Evolutionary conservation across 2,888 invertebrate genomes (phyloP), one percentile per base, ranked within the genome.

Genomic region (Chrysodeixis includens): DNA sequence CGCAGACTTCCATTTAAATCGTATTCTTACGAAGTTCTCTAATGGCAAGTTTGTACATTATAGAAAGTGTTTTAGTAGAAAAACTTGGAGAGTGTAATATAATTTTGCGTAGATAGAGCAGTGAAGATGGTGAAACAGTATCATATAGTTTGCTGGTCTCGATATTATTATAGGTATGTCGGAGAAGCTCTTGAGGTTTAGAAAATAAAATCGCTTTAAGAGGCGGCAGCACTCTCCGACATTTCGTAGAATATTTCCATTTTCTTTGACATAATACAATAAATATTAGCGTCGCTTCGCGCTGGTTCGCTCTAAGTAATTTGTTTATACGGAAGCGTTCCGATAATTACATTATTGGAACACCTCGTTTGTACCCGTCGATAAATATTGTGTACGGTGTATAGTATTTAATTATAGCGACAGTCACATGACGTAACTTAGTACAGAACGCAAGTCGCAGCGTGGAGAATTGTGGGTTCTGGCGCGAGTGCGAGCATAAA

Each of bases 401-500:
- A 76, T 78, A 71, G 74, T 78, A 79, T 83, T 80, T 83, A 85
- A 85, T 85, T 85, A 85, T 63, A 63, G 73, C 63, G 69, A 78
- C 77, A 81, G 72, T 82, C 77, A 72, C 73, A 71, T 79, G 80
- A 81, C 66, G 72, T 81, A 80, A 76, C 69, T 83, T 82, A 86
- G 78, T 78, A 80, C 66, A 44, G 63, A 73, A 74, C 63, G 62
- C 75, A 74, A 74, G 74, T 71, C 70, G 82, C 74, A 70, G 68
- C 70, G 77, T 68, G 73, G 78, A 82, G 79, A 81, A 83, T 80
- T 84, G 81, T 74, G 77, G 78, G 78, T 70, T 79, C 53, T 63
- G 78, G 76, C 66, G 79, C 77, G 83, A 80, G 79, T 81, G 83
- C 62, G 82, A 83, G 84, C 76, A 86, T 88, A 88, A 88, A 88